Evolutionary conservation across 2,888 invertebrate species (phyloP).

Genomic region (Charanyca ferruginea): DNA sequence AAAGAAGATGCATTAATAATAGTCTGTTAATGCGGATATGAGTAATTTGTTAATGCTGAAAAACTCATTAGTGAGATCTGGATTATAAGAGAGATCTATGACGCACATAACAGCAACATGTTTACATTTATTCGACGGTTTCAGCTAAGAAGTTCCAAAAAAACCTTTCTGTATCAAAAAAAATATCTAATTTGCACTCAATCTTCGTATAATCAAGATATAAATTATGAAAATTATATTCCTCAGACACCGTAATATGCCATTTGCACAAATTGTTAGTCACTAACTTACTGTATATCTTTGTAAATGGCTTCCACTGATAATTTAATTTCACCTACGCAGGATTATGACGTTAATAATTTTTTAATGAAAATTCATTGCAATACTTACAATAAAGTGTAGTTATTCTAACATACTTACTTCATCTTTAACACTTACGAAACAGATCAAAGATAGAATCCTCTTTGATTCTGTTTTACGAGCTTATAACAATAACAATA

Average conservation of each 20-base stretch:
- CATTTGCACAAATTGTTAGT: constrained; percentile 51
- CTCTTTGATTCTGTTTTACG: constrained; percentile 65
- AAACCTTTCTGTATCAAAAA: constrained; percentile 1
- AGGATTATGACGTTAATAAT: constrained; percentile 27
- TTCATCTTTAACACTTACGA: constrained; percentile 63
- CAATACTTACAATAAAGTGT: constrained; percentile 39
- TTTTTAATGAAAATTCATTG: constrained; percentile 29
- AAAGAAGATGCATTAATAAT: constrained; percentile 20
- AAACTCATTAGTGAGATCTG: constrained; percentile 51
- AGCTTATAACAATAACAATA: constrained; percentile 64
- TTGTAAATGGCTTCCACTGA: constrained; percentile 39
- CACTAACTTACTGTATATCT: constrained; percentile 38
- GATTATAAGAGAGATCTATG: constrained; percentile 36
- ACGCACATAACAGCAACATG: constrained; percentile 39
- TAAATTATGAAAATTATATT: constrained; percentile 55
- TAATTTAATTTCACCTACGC: constrained; percentile 51
- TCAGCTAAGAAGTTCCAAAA: constrained; percentile 23
- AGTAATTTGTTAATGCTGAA: constrained; percentile 41
- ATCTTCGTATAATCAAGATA: constrained; percentile 56
- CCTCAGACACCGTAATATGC: constrained; percentile 38
- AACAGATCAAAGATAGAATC: constrained; percentile 65
- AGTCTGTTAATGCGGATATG: constrained; percentile 35
- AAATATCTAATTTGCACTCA: constrained; percentile 51
- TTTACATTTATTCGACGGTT: constrained; percentile 34
- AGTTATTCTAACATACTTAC: constrained; percentile 61